A percentile compares a stretch with the other conserved stretches of the same genome.
Conservation (phyloP, 1,140 invertebrate genomes). For the Procambarus virginalis region DNA sequence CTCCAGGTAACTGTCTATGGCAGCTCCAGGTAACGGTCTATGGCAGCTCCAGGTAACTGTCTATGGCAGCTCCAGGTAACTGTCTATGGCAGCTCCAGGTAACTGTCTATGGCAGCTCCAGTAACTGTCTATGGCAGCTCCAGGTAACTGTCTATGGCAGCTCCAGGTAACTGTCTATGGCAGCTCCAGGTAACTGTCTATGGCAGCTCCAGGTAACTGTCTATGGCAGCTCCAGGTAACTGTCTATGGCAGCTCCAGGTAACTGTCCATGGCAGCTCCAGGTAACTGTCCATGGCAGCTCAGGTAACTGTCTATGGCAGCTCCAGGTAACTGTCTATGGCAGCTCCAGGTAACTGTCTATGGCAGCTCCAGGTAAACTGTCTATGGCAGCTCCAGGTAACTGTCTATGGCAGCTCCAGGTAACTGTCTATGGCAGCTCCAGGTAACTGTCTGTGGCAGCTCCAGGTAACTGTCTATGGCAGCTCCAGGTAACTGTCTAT, state of each 20-base stretch:
- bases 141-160: constrained; percentile 50
- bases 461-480: no score
- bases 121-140: constrained; percentile 53
- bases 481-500: constrained; percentile 54
- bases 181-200: constrained; percentile 53
- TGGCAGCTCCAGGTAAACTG: constrained; percentile 53
- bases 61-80: constrained; percentile 53
- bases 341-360: constrained; percentile 53
- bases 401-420: constrained; percentile 52
- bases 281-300: no score
- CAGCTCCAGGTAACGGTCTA: constrained; percentile 53
- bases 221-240: constrained; percentile 53
- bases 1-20: constrained; percentile 57
- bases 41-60: constrained; percentile 53
- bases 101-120: no score
- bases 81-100: constrained; percentile 54
- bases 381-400: constrained; percentile 53
- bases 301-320: no score
- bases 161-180: constrained; percentile 57
- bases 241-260: constrained; percentile 54
- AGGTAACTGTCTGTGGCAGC: no score
- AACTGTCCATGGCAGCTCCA: constrained; percentile 47
- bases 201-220: constrained; percentile 53
- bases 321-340: constrained; percentile 57
- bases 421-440: constrained; percentile 51